Evolutionary conservation across 2,113 vertebrate genomes (phyloP), one percentile per base, ranked within the genome.

Genomic region (Okapia johnstoni): DNA sequence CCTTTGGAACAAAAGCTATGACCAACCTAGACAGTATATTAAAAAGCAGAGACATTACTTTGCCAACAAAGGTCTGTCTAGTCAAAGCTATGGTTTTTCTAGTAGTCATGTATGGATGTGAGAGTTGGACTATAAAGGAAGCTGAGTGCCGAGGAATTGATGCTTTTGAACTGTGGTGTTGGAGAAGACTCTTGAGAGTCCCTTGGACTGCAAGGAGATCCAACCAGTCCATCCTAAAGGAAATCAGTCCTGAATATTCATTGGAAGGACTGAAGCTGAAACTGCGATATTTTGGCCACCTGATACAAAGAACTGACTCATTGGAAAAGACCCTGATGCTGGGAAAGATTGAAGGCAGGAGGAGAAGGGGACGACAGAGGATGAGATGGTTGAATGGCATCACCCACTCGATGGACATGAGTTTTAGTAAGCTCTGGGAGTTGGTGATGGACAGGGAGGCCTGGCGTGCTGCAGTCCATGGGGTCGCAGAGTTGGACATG

Each of bases 141-240:
- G 19, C 5, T 40, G n/a, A 70, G 66, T 0, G 0, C n/a, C 5
- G 2, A n/a, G n/a, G 61, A 70, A 23, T 70, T 40, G 19, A 40
- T 70, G 19, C n/a, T 70, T 70, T 70, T 23, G n/a, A 23, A 40
- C n/a, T 40, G 66, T 70, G n/a, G n/a, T 70, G 19, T 40, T 70
- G 11, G 66, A 70, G n/a, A 70, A 70, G 66, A 40, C 10, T 70
- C n/a, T 70, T 70, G 66, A 70, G 66, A 40, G 66, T 70, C 10
- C n/a, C n/a, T 70, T 70, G 66, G 66, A 40, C 66, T 70, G n/a
- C 10, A 70, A 70, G 66, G 66, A 70, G 19, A 70, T 70, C n/a
- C n/a, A 70, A 70, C n/a, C 66, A 0, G 1, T 70, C 66, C n/a
- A 40, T 70, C 19, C 66, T 40, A 23, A 40, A 70, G 66, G 66